Base-by-base conservation (phyloP, 2,888 invertebrate species). In the Aelia acuminata region DNA sequence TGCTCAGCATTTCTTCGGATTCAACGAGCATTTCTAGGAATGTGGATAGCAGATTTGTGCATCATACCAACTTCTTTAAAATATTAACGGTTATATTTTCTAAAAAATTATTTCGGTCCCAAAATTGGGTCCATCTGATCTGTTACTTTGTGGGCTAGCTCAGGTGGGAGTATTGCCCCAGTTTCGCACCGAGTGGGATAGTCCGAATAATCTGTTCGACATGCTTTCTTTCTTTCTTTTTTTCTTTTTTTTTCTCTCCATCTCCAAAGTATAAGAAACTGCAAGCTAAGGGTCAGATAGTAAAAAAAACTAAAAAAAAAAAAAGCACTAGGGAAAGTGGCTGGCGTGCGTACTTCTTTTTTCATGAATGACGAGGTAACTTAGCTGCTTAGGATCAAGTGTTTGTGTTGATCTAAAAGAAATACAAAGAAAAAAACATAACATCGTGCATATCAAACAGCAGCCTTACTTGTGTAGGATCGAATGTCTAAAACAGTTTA, bases 11-110 rank as follows among this genome's bases (percentile, higher is more conserved):
- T 70, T 35, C 63, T 15, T 18, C 31, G 1, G 18, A 70, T 35
- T 35, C 20, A 70, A 70, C 63, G 63, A 70, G 63, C 31, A 70
- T 31, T 70, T 70, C 63, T 8, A 70, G 35, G 63, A 70, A 70
- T 70, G 63, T 35, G 18, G 5, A 18, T 35, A 35, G 7, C 7
- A 20, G 31, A 63, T 4, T 26, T 35, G 26, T n/a, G 35, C 0
- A 35, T 2, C 4, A 22, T 35, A 35, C 5, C 18, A 70, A 11
- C 35, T 15, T 20, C 7, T 8, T 5, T 70, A 26, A 18, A 26
- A 18, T 31, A 57, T 49, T 18, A 15, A n/a, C 20, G 31, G 31
- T 5, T 63, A 35, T 70, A 15, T 70, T 20, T 20, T 70, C 5
- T 31, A 70, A 26, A 26, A n/a, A n/a, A n/a, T n/a, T 57, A 11